Base-by-base conservation (phyloP, 2,888 invertebrate species). In the Diogma glabrata region DNA sequence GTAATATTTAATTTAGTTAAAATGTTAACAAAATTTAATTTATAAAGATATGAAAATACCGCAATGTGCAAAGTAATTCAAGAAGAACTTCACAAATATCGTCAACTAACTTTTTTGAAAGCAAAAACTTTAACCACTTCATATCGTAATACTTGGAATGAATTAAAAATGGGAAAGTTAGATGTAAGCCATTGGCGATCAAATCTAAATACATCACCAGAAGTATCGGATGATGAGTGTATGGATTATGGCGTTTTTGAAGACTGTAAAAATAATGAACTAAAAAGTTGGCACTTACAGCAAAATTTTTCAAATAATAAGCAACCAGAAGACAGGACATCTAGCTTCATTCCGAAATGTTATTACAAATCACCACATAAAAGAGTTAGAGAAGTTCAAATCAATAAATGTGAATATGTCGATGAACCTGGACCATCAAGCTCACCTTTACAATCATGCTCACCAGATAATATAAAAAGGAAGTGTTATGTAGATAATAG, bases 101-200 rank as follows among this genome's bases (percentile, higher is more conserved):
- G 23, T 5, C 22, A 43, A 9, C 43, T 43, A 3, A 43, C 43
- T 2, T 43, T 43, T 22, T 14, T 43, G 7, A 23, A 43, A 23
- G 20, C 43, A 3, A 22, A 4, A n/a, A 43, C 20, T 6, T 22
- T 14, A 6, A 22, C 23, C 8, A 14, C 20, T 22, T 22, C 43
- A 8, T 43, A 43, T 22, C 43, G 43, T 43, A 23, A 43, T 22
- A 43, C 23, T 12, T 43, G 43, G 43, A 43, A 43, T 23, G 43
- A 43, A 7, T 9, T 43, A 14, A 22, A 20, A 3, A 22, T 22
- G 6, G 43, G 23, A 14, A 43, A 43, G 7, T 22, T 43, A 8
- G 23, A 43, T 43, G 43, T 23, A 14, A 23, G 22, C 8, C 20
- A 43, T 8, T 43, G 43, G 43, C 12, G 8, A 3, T n/a, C n/a